A percentile compares a stretch with the other conserved stretches of the same genome.
These are phyloP conservation scores for Oreochromis aureus DNA, from an alignment of 2,113 vertebrate species.

Conservation along the genomic window DNA sequence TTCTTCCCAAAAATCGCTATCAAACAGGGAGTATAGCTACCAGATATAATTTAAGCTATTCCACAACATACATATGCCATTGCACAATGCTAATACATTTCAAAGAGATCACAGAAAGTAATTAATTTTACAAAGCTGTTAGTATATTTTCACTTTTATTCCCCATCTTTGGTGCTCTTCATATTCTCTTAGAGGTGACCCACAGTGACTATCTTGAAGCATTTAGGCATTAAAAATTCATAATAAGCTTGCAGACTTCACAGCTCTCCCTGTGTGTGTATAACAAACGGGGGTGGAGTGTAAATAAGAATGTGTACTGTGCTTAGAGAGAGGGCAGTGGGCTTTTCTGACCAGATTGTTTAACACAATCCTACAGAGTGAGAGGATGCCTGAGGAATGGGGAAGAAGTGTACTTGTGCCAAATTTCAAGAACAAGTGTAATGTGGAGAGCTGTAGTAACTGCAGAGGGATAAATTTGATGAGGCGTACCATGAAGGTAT, in stretches of 20 bases:
- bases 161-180: background rate
- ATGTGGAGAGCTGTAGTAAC: background rate
- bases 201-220: background rate
- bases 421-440: background rate
- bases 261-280: background rate
- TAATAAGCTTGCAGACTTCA: background rate
- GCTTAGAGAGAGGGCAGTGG: background rate
- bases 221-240: background rate
- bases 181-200: background rate
- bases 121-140: background rate
- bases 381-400: background rate
- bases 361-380: background rate
- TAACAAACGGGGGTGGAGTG: background rate
- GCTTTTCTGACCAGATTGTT: background rate
- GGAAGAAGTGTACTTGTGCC: background rate
- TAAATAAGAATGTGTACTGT: background rate
- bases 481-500: background rate
- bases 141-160: background rate
- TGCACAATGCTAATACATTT: background rate
- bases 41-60: background rate
- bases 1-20: background rate
- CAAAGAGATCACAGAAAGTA: background rate
- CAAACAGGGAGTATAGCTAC: background rate
- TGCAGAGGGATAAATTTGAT: background rate
- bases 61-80: background rate